Evolutionary conservation across 2,113 vertebrate genomes (phyloP).

Genomic region (Onychorhynchus coronatus): DNA sequence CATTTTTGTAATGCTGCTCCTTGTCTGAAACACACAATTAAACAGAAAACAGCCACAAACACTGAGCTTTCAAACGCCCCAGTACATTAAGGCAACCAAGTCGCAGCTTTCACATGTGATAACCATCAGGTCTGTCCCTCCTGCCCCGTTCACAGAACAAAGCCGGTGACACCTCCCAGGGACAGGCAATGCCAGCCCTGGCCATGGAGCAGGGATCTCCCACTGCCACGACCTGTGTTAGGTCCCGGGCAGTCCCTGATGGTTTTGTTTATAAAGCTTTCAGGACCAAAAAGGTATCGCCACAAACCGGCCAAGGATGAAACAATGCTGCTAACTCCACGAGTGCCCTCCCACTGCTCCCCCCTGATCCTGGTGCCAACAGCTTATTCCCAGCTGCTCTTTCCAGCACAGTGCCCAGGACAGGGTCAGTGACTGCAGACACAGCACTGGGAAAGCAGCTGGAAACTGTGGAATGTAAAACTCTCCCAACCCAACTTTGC

Average conservation of each 20-base stretch:
- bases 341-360: not conserved
- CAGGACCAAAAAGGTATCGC: rapidly evolving
- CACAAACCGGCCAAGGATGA: not conserved
- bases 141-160: not conserved
- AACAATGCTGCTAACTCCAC: not conserved
- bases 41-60: not conserved
- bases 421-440: not conserved
- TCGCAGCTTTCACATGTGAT: not conserved
- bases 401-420: not conserved
- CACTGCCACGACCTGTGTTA: not conserved
- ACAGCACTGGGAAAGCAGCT: not conserved
- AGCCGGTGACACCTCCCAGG: not conserved
- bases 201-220: not conserved
- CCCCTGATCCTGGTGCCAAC: not conserved
- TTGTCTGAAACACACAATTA: not conserved
- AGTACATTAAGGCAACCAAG: not conserved
- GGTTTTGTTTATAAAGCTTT: not conserved
- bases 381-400: not conserved
- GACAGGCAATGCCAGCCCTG: not conserved
- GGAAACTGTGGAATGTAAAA: not conserved
- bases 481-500: not conserved
- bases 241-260: not conserved
- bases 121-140: not conserved
- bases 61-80: not conserved
- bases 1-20: not conserved